A percentile compares a stretch with the other conserved stretches of the same genome.
phyloP scores from a whole-genome alignment of 2,888 invertebrate species.

The Troides oblongomaculatus region DNA sequence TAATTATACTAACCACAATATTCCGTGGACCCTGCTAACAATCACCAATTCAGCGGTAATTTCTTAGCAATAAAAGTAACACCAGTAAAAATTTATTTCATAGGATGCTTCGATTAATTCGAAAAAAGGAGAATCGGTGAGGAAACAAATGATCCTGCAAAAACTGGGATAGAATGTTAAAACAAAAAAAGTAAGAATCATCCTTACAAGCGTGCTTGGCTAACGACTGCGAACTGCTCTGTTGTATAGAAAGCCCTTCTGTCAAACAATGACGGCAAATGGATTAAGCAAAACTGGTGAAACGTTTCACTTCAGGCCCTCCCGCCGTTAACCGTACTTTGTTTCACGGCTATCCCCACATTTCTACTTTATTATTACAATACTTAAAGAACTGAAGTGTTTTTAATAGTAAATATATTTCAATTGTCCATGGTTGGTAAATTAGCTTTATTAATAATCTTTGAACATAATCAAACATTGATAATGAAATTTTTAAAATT shows the following conservation, averaged over 20 bases:
- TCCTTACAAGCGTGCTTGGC: slow-evolving; percentile 13
- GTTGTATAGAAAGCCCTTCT: slow-evolving; percentile 9
- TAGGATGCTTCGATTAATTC: background rate
- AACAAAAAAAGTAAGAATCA: slow-evolving; percentile 19
- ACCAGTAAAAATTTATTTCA: background rate
- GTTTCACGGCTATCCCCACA: background rate
- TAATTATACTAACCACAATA: no score
- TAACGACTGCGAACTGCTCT: slow-evolving; percentile 18
- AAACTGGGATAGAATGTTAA: slow-evolving; percentile 10
- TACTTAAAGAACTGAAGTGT: background rate
- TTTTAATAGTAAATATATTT: background rate
- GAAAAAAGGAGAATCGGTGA: background rate
- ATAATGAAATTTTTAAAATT: no score
- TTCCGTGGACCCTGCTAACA: no score
- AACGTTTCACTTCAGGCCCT: slow-evolving; percentile 10
- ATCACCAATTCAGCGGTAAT: no score
- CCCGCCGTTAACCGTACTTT: slow-evolving; percentile 5
- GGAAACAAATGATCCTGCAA: slow-evolving; percentile 20
- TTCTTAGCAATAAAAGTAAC: no score
- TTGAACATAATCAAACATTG: no score
- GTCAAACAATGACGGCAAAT: slow-evolving; percentile 23
- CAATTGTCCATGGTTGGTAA: no score
- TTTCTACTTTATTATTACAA: background rate
- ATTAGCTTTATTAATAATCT: no score
- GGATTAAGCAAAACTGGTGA: slow-evolving; percentile 18